A percentile compares a stretch with the other conserved stretches of the same genome.
Conservation (phyloP, 1,140 invertebrate genomes). For the Apocrypta bakeri region DNA sequence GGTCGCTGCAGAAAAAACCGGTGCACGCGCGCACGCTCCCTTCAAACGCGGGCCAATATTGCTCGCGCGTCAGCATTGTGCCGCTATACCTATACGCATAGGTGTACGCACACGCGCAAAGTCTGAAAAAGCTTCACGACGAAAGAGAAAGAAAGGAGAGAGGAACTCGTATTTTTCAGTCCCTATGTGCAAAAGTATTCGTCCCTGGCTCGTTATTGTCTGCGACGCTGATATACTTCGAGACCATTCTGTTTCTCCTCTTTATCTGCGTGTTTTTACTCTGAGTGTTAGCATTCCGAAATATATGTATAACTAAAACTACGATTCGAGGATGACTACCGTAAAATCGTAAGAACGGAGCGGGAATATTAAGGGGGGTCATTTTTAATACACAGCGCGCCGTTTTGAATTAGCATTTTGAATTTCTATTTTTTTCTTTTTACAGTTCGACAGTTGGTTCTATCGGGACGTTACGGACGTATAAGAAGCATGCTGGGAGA, state of each 20-base stretch:
- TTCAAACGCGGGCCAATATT: not conserved
- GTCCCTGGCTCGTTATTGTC: slow-evolving; percentile 29
- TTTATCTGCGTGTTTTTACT: too few species aligned
- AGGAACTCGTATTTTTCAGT: not conserved
- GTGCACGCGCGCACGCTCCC: slow-evolving; percentile 3
- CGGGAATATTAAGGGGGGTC: not conserved
- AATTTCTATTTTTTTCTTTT: not conserved
- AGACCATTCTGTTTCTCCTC: not conserved
- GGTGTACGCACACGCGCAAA: not conserved
- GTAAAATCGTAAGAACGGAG: not conserved
- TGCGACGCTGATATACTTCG: not conserved
- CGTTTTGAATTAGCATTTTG: not conserved
- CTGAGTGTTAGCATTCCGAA: too few species aligned
- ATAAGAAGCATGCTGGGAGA: too few species aligned
- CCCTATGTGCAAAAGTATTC: not conserved
- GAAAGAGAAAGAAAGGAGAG: not conserved
- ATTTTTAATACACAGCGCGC: not conserved
- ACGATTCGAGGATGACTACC: not conserved
- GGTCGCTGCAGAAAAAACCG: slow-evolving; percentile 52
- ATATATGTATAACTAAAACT: too few species aligned
- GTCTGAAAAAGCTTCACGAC: not conserved
- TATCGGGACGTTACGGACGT: too few species aligned
- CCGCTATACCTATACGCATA: not conserved
- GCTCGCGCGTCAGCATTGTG: not conserved
- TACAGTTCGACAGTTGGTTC: not conserved